phyloP scores from a whole-genome alignment of 2,113 vertebrate species.

The Ctenodactylus gundi region DNA sequence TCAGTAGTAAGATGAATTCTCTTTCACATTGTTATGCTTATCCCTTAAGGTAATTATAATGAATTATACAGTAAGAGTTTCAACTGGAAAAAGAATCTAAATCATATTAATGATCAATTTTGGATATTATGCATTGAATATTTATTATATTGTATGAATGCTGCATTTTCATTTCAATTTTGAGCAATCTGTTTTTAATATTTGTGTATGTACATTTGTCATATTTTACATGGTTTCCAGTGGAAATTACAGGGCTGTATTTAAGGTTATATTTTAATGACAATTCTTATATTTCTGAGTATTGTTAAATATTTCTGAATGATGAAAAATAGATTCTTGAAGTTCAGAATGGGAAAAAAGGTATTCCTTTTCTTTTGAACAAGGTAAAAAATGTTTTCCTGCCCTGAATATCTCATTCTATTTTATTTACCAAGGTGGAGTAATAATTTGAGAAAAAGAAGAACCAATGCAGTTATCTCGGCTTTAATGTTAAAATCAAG shows the following conservation, averaged over 20 bases:
- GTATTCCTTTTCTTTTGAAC: constrained; percentile 30
- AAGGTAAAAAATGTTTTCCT: constrained; percentile 47
- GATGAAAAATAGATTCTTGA: constrained; percentile 48
- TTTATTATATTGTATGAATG: constrained; percentile 65
- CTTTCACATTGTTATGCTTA: constrained; percentile 55
- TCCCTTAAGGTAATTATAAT: constrained; percentile 52
- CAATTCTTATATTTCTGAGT: constrained; percentile 49
- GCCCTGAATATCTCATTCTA: background rate
- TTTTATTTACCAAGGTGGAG: constrained; percentile 47
- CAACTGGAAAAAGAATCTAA: constrained; percentile 58
- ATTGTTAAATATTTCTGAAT: constrained; percentile 61
- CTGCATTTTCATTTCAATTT: constrained; percentile 59
- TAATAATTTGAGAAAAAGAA: constrained; percentile 78
- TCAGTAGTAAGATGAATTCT: constrained; percentile 56
- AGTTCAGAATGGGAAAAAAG: constrained; percentile 49
- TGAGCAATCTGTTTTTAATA: constrained; percentile 33
- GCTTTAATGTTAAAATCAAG: constrained; percentile 72
- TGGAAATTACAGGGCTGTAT: constrained; percentile 34
- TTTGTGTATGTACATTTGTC: constrained; percentile 6
- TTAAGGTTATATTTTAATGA: constrained; percentile 59
- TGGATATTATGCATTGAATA: constrained; percentile 38
- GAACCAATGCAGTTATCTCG: constrained; percentile 77
- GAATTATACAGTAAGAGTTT: constrained; percentile 55
- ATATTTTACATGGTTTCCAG: constrained; percentile 38
- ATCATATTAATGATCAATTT: constrained; percentile 56